These are phyloP conservation scores for Drosophila flavopinicola DNA, from an alignment of 2,888 invertebrate genomes.

Conservation along the genomic window DNA sequence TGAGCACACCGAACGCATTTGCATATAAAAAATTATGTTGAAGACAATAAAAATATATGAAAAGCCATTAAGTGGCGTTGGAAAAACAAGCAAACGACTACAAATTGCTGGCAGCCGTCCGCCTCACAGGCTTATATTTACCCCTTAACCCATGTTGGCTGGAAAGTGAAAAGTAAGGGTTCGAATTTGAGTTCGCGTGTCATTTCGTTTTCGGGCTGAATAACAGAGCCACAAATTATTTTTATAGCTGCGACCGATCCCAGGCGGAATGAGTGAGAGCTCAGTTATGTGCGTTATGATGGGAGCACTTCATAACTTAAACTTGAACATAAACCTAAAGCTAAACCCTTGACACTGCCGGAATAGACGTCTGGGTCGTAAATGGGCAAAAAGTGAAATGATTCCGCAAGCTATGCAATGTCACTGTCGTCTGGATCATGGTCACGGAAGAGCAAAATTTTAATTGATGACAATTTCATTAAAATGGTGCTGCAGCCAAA, in stretches of 20 bases:
- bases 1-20: conserved; percentile 53
- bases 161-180: conserved; percentile 44
- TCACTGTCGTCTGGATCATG: conserved; percentile 64
- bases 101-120: conserved; percentile 73
- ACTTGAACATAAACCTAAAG: conserved; percentile 49
- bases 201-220: no score
- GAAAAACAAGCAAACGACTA: conserved; percentile 77
- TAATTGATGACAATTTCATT: conserved; percentile 84
- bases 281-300: conserved; percentile 67
- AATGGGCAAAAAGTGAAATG: conserved; percentile 46
- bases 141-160: conserved; percentile 38
- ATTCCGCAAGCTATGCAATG: conserved; percentile 55
- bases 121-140: conserved; percentile 15
- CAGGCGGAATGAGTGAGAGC: conserved; percentile 52
- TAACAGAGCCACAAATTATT: conserved; percentile 76
- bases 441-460: conserved; percentile 73
- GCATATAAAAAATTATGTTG: conserved; percentile 67
- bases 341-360: conserved; percentile 58
- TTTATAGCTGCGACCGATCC: conserved; percentile 72
- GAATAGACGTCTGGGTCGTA: conserved; percentile 66
- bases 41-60: conserved; percentile 78
- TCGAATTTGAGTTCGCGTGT: no score
- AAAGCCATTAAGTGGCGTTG: conserved; percentile 74
- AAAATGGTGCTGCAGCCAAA: conserved; percentile 62
- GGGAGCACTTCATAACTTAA: conserved; percentile 41